Percentiles rank a stretch among this genome's conserved stretches.
These are phyloP conservation scores for Drosophila nasuta DNA, from an alignment of 1,140 invertebrate species.

Conservation along the genomic window DNA sequence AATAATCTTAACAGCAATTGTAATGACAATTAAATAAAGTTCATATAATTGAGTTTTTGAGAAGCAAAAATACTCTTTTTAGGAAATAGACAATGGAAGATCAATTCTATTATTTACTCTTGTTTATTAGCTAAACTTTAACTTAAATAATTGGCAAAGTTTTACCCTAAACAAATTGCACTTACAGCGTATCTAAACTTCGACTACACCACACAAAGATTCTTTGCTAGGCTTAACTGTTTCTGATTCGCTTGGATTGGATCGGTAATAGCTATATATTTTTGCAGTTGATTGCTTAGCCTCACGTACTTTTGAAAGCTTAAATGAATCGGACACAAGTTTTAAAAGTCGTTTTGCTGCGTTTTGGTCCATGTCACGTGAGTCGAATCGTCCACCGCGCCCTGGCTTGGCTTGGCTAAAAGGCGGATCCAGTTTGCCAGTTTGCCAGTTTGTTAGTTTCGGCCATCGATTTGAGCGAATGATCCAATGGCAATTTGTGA, in stretches of 20 bases:
- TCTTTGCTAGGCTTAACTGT: slow-evolving; percentile 16
- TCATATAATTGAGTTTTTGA: too few species aligned
- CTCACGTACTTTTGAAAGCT: slow-evolving; percentile 41
- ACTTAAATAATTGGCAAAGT: too few species aligned
- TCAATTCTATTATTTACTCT: too few species aligned
- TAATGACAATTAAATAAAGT: too few species aligned
- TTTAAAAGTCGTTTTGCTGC: slow-evolving; percentile 72
- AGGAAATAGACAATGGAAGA: too few species aligned
- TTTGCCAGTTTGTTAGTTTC: neutral
- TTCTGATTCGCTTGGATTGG: slow-evolving; percentile 38
- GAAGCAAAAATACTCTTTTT: too few species aligned
- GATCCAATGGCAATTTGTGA: slow-evolving; percentile 56
- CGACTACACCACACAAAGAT: neutral
- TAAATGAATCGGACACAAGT: slow-evolving; percentile 42
- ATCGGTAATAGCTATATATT: slow-evolving; percentile 62
- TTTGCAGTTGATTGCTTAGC: slow-evolving; percentile 48
- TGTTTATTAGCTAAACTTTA: neutral
- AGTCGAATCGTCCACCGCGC: slow-evolving; percentile 34
- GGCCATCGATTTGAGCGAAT: slow-evolving; percentile 36
- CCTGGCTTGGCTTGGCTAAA: neutral
- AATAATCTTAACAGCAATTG: too few species aligned
- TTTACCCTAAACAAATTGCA: neutral
- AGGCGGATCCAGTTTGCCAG: slow-evolving; percentile 20
- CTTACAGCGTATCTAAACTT: slow-evolving; percentile 9
- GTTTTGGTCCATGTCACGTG: slow-evolving; percentile 57